Base-by-base conservation (phyloP, 2,888 invertebrate species). In the Heliconius sara region DNA sequence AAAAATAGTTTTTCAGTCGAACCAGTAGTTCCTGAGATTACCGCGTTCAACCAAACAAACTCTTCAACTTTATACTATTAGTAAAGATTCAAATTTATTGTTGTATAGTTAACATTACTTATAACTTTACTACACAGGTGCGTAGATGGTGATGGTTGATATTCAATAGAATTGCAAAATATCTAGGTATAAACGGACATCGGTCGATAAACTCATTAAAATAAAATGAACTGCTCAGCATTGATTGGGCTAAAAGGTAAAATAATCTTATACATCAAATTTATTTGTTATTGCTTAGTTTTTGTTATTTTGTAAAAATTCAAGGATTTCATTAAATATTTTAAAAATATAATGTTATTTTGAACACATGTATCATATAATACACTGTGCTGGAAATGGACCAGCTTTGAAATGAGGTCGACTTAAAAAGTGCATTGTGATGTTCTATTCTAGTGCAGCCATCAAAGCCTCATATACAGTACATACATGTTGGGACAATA, bases 341-440 rank as follows among this genome's bases (percentile, higher is more conserved):
- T 57, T 10, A 9, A 52, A 52, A 52, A 52, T 19, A 47, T 47
- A 16, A 52, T 52, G 52, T 57, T 57, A n/a, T 57, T 57, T 57
- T 57, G 9, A 57, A 57, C 3, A n/a, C 2, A 52, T 65, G 13
- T 65, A 25, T 13, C 4, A 13, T 65, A 65, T 65, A 47, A 22
- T 25, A 57, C 22, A 72, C 12, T 57, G 19, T n/a, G n/a, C 57
- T 27, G 30, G 57, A 72, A 72, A 72, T 57, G n/a, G 30, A 57
- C 4, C 57, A 30, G 72, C 34, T 57, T 30, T 22, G 12, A 72
- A 72, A 52, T n/a, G 72, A 52, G 72, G 30, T 27, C 57, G 72
- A 72, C 72, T 57, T 72, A 72, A 72, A 72, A 72, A 72, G 70
- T 57, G 72, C n/a, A 72, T 72, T 72, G 57, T 57, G 72, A 30